phyloP scores from a whole-genome alignment of 2,888 invertebrate species.

The Heliconius hortense region DNA sequence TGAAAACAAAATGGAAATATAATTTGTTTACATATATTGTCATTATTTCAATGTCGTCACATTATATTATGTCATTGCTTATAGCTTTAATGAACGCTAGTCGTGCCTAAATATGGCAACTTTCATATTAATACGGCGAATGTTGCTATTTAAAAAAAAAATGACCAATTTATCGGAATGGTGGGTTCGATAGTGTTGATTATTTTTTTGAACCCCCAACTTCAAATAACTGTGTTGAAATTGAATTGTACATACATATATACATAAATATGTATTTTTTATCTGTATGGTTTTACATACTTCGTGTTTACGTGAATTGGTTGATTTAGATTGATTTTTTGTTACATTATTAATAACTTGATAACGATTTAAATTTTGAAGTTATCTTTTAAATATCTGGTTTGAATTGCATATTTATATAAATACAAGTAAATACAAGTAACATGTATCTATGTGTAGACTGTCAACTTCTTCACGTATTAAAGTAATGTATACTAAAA shows the following conservation, averaged over 20 bases:
- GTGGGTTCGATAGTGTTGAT: neutral
- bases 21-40: neutral
- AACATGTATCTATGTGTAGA: neutral
- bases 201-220: neutral
- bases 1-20: neutral
- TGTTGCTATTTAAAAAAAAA: slow-evolving; percentile 28
- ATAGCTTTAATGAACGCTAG: slow-evolving; percentile 33
- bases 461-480: slow-evolving; percentile 7
- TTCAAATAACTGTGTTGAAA: neutral
- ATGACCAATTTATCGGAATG: slow-evolving; percentile 35
- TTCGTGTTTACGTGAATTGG: neutral
- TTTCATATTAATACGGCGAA: slow-evolving; percentile 22
- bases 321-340: slow-evolving; percentile 1
- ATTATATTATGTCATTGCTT: slow-evolving; percentile 20
- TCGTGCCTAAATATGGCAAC: slow-evolving; percentile 20
- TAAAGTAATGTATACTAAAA: slow-evolving; percentile 4
- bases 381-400: neutral
- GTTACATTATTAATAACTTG: neutral
- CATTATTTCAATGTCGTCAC: neutral
- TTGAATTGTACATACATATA: neutral
- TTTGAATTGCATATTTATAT: neutral
- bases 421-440: neutral
- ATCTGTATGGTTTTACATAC: neutral
- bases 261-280: too few relatives aligned
- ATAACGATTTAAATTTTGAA: neutral